A percentile compares a stretch with the other conserved stretches of the same genome.
Evolutionary conservation across 2,888 invertebrate species (phyloP).

Genomic region (Eupithecia subumbrata): DNA sequence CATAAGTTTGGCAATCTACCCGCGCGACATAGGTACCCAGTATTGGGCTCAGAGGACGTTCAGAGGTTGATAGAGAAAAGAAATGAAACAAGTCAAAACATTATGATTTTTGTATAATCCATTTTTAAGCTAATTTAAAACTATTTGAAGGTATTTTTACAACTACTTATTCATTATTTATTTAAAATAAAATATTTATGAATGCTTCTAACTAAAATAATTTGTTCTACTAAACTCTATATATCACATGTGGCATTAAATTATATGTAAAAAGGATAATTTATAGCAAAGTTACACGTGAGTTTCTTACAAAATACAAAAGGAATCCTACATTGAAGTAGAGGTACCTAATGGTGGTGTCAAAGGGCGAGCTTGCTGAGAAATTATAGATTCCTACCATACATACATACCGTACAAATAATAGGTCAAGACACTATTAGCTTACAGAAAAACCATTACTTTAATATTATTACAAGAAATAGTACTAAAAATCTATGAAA

Average conservation of each 20-base stretch:
- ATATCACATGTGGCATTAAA: slow-evolving; percentile 3
- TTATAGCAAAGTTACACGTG: background rate
- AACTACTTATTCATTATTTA: background rate
- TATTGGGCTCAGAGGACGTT: no score
- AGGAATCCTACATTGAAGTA: background rate
- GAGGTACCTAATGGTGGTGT: background rate
- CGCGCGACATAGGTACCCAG: no score
- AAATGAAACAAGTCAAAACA: background rate
- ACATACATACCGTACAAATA: background rate
- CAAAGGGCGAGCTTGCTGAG: background rate
- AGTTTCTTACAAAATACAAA: background rate
- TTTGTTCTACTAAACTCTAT: background rate
- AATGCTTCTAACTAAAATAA: background rate
- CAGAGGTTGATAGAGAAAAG: background rate
- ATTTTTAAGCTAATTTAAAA: background rate
- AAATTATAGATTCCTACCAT: background rate
- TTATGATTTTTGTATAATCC: background rate
- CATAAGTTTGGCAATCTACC: no score
- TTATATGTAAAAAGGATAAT: background rate
- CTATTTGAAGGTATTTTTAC: background rate
- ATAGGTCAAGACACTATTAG: background rate
- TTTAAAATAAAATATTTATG: background rate
- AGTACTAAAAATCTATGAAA: background rate
- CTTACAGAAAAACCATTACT: background rate
- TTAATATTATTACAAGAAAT: background rate